Conservation (phyloP, 2,888 invertebrate species). For the Chloroclysta siterata region DNA sequence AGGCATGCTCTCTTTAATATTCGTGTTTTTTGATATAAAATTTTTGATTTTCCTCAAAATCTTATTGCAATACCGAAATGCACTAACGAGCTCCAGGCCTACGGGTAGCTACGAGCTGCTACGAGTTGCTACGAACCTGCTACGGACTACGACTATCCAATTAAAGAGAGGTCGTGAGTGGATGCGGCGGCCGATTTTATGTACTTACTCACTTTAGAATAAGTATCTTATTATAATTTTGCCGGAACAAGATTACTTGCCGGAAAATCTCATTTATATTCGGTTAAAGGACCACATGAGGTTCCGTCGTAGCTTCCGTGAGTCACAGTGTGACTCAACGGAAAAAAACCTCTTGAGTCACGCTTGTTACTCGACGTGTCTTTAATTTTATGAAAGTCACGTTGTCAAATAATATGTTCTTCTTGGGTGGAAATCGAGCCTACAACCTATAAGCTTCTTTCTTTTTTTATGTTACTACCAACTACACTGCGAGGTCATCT, state of each 20-base stretch:
- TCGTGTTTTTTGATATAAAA: background rate
- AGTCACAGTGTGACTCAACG: too few species aligned
- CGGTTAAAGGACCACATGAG: background rate
- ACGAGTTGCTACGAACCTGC: conserved; percentile 10
- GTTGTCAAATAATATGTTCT: too few species aligned
- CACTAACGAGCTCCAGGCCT: conserved; percentile 4
- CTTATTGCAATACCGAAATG: conserved; percentile 5
- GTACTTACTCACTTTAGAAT: conserved; percentile 13
- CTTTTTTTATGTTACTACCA: too few species aligned
- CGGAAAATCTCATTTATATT: conserved; percentile 1
- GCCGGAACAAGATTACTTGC: conserved; percentile 7
- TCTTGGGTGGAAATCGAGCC: too few species aligned
- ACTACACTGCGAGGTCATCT: too few species aligned
- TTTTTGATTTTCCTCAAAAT: background rate
- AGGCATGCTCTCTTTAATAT: background rate
- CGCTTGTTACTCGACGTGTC: too few species aligned
- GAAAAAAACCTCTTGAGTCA: too few species aligned
- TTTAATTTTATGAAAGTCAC: too few species aligned
- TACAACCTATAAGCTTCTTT: too few species aligned
- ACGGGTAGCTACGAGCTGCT: background rate
- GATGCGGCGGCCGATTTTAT: conserved; percentile 15
- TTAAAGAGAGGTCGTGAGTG: conserved; percentile 22
- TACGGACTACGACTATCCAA: conserved; percentile 28
- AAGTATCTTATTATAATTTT: conserved; percentile 22
- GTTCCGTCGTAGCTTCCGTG: too few species aligned